A percentile compares a stretch with the other conserved stretches of the same genome.
phyloP scores from a whole-genome alignment of 2,113 vertebrate genomes.

The Heterochromis multidens region DNA sequence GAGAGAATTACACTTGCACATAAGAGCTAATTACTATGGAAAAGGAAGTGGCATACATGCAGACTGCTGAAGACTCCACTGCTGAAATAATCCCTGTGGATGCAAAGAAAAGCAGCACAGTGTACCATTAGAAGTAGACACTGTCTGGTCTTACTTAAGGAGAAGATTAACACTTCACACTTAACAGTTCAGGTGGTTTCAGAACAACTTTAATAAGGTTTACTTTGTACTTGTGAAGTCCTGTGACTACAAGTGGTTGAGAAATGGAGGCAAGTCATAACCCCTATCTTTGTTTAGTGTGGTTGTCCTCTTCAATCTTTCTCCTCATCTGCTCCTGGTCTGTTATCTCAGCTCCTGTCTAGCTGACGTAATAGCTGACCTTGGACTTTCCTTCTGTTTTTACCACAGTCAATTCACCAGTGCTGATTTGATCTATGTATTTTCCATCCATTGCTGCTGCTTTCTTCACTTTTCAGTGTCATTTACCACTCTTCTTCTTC shows the following conservation, averaged over 20 bases:
- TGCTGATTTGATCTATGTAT: too few relatives aligned
- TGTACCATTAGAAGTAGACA: neutral
- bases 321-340: too few relatives aligned
- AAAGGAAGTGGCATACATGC: neutral
- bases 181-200: neutral
- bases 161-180: neutral
- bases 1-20: constrained; percentile 47
- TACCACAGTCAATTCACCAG: too few relatives aligned
- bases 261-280: neutral
- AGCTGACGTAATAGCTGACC: too few relatives aligned
- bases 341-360: too few relatives aligned
- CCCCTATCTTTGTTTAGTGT: neutral
- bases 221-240: neutral
- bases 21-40: constrained; percentile 52
- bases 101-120: neutral
- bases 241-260: neutral
- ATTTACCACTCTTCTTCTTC: too few relatives aligned
- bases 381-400: too few relatives aligned
- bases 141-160: neutral
- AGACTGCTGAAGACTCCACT: neutral
- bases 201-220: neutral
- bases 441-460: too few relatives aligned
- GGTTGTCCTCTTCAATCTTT: neutral
- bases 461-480: too few relatives aligned
- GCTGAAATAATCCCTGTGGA: constrained; percentile 20